Evolutionary conservation across 2,888 invertebrate genomes (phyloP), one percentile per base, ranked within the genome.

Genomic region (Epinotia brunnichana): DNA sequence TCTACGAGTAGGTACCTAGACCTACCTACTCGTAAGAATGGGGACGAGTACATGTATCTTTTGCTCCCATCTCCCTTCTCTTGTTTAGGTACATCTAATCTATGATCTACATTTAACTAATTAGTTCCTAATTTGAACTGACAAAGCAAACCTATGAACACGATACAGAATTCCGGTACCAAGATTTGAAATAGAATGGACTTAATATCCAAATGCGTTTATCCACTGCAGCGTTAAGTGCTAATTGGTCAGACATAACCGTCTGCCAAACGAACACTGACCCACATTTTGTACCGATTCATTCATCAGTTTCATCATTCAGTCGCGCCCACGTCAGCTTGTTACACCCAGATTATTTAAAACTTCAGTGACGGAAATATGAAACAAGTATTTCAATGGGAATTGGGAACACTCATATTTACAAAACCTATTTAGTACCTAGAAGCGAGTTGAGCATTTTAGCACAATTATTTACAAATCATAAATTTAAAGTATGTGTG

Each of bases 161-260:
- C 3, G 21, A 15, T 9, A 60, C 19, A 1, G 39, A 39, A 19
- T 19, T 41, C 39, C 39, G 51, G 13, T 41, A 35, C 19, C 3
- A 60, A 61, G 24, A 24, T 24, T 48, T 9, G 24, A 13, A n/a
- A n/a, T 9, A 29, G 48, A 51, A n/a, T 51, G 48, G 19, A 19
- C 53, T 53, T 53, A 39, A 35, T 41, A 39, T 39, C 54, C 41
- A 9, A 41, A 56, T 54, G 53, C 9, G 13, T 53, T 53, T 41
- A 69, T 62, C 44, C 54, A 44, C 44, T 62, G 9, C 39, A 44
- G 35, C 60, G 48, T n/a, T 19, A 73, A 44, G 76, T 82, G 82
- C 78, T 88, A 88, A 89, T 85, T 85, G 79, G 75, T 73, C 73
- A 79, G 77, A 85, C 86, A 87, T 83, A 83, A 77, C 71, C 79